Conservation (phyloP, 2,888 invertebrate species). For the Cantharis nigra region DNA sequence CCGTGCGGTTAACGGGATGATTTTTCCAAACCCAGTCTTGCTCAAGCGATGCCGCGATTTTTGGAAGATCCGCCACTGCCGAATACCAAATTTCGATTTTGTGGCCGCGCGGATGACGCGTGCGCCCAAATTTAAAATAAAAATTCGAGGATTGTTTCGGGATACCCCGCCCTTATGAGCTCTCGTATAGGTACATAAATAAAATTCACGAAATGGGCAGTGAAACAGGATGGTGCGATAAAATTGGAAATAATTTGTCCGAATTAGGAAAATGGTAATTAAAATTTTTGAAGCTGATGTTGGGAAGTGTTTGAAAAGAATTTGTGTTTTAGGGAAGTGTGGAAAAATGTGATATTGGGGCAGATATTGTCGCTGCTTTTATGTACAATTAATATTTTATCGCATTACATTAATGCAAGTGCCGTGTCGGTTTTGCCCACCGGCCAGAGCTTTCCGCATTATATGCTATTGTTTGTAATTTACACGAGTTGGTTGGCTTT, state of each 20-base stretch:
- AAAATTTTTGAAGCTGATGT: constrained; percentile 5
- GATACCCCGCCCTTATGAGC: constrained; percentile 33
- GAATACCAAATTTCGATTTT: neutral
- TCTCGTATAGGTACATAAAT: neutral
- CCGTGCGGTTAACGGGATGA: neutral
- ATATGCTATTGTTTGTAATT: constrained; percentile 74
- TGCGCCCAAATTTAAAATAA: constrained; percentile 32
- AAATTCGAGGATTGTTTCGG: constrained; percentile 26
- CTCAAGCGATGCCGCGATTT: neutral
- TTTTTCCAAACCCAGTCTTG: neutral
- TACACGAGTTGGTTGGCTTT: constrained; percentile 79
- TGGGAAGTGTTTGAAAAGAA: neutral
- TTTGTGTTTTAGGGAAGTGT: constrained; percentile 64
- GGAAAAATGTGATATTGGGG: constrained; percentile 73
- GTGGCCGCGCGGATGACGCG: constrained; percentile 10
- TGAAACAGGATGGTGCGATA: constrained; percentile 64
- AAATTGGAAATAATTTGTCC: constrained; percentile 68
- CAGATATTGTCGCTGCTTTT: constrained; percentile 77
- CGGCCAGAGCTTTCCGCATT: constrained; percentile 81
- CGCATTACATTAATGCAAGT: constrained; percentile 70
- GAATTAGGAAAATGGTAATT: constrained; percentile 73
- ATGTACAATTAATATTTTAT: constrained; percentile 76
- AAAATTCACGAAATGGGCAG: constrained; percentile 41
- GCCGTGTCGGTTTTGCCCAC: constrained; percentile 76
- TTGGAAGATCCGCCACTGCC: neutral